These are phyloP conservation scores for Noctua comes DNA, from an alignment of 2,888 invertebrate species.

Conservation along the genomic window DNA sequence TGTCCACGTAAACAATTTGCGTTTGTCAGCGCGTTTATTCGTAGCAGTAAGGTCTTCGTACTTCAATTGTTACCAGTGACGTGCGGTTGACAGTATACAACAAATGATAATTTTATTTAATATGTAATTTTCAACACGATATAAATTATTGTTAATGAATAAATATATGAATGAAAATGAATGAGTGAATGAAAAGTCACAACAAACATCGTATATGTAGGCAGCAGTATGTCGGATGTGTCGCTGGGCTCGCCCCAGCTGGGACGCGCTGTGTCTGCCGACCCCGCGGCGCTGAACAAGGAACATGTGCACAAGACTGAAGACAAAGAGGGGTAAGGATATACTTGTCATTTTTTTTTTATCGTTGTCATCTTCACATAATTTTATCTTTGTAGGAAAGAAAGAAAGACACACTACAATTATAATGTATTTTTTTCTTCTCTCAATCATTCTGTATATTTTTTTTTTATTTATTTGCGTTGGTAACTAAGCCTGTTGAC, in stretches of 20 bases:
- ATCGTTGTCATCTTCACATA: background rate
- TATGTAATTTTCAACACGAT: no score
- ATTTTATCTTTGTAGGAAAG: no score
- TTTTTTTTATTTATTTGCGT: background rate
- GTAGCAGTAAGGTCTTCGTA: background rate
- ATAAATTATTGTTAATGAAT: no score
- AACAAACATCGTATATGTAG: slow-evolving; percentile 79
- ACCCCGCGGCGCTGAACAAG: slow-evolving; percentile 81
- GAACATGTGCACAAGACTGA: slow-evolving; percentile 61
- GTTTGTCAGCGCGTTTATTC: background rate
- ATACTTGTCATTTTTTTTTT: background rate
- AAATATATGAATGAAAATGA: no score
- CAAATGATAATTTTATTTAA: no score
- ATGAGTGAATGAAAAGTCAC: no score
- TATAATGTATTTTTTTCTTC: no score
- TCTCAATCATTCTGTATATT: background rate
- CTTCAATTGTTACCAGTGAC: background rate
- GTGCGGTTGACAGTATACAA: background rate
- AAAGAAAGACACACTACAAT: no score
- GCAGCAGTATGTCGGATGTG: slow-evolving; percentile 94
- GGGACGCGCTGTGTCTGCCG: slow-evolving; percentile 87
- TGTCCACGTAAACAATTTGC: background rate
- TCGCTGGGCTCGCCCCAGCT: slow-evolving; percentile 92
- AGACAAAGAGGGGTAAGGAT: slow-evolving; percentile 74
- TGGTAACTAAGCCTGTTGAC: background rate